Base-by-base conservation (phyloP, 2,113 vertebrate genomes). In the Etheostoma cragini region DNA sequence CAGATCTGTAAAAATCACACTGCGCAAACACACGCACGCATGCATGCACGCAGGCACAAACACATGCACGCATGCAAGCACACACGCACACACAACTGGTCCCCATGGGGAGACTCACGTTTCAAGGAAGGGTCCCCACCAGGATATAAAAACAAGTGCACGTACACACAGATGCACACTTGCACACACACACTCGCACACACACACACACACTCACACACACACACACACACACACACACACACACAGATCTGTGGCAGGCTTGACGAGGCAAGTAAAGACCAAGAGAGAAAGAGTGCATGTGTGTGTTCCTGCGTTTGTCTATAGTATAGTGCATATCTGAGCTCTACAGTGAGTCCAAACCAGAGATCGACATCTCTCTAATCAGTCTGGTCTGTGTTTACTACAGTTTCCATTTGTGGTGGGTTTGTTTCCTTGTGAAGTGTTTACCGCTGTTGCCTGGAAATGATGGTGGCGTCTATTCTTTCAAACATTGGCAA, bases 1-100 rank as follows among this genome's bases (percentile, higher is more conserved):
- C 45, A 53, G 24, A 58, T 54, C 68, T 54, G 62, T 69, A 58
- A 87, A 83, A 49, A 76, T 76, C 68, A 72, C 81, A 66, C 75
- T n/a, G 42, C 49, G 33, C 50, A 7, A 33, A 6, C 61, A 45
- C 61, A 63, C 35, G 22, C 60, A 62, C 58, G 12, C 58, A 61
- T 17, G 35, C 30, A 62, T 19, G 12, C 53, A 30, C 52, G 19
- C 54, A 57, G 22, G 22, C 54, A 57, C 22, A 56, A 6, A 54
- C 53, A 22, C 53, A 54, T n/a, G 6, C 33, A 33, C 5, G 5
- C 33, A 33, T 1, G 5, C 33, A 33, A 4, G 6, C 35, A 38
- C 7, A 8, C 7, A 8, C 7, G 1, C 35, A 38, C 30, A 4
- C 30, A 30, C 30, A 30, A 30, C 30, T 4, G 3, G 30, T 30